Evolutionary conservation across 2,113 vertebrate genomes (phyloP).

Genomic region (zebrafish (Danio rerio)): GRCz12tu NC_133176.1:14823001-14823500

Average conservation of each 20-base stretch:
- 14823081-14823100: constrained; percentile 6
- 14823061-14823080: background rate
- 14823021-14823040: background rate
- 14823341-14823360: background rate
- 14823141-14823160: background rate
- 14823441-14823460: constrained; percentile 15
- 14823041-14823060: background rate
- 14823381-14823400: constrained; percentile 18
- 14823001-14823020: background rate
- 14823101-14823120: background rate
- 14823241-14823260: background rate
- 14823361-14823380: constrained; percentile 18
- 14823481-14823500: constrained; percentile 24
- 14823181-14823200: constrained; percentile 8
- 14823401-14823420: constrained; percentile 14
- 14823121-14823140: background rate
- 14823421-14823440: constrained; percentile 26
- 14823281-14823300: background rate
- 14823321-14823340: constrained; percentile 17
- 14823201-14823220: constrained; percentile 10
- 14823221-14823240: constrained; percentile 1
- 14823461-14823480: background rate
- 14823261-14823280: constrained; percentile 9
- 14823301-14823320: background rate
- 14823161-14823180: constrained; percentile 1